A percentile compares a stretch with the other conserved stretches of the same genome.
Evolutionary conservation across 2,888 invertebrate genomes (phyloP).

Genomic region (Acleris laterana): DNA sequence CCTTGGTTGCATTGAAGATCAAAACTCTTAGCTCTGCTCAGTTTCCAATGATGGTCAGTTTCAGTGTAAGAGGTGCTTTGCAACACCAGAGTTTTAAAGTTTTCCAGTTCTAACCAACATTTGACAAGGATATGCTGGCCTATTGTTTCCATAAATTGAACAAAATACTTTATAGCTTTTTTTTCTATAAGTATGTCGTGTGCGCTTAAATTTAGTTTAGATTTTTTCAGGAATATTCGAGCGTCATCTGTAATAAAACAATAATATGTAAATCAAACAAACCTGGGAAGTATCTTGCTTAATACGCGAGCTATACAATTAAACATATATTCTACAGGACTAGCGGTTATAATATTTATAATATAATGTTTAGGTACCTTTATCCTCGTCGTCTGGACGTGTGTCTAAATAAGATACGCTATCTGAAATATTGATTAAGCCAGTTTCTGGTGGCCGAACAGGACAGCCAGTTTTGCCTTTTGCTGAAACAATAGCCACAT

Average conservation of each 20-base stretch:
- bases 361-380: constrained; percentile 56
- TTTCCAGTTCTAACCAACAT: constrained; percentile 91
- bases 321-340: constrained; percentile 1
- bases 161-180: constrained; percentile 91
- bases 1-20: constrained; percentile 60
- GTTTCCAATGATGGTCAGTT: constrained; percentile 52
- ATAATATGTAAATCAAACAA: neutral
- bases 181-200: constrained; percentile 91
- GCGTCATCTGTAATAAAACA: constrained; percentile 61
- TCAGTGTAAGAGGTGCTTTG: constrained; percentile 21
- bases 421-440: constrained; percentile 47
- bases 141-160: constrained; percentile 93
- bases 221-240: constrained; percentile 77
- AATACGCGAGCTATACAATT: neutral
- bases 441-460: constrained; percentile 75
- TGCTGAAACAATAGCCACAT: constrained; percentile 58
- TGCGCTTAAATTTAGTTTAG: constrained; percentile 89
- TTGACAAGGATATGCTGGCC: constrained; percentile 87
- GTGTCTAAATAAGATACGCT: constrained; percentile 55
- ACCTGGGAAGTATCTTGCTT: neutral
- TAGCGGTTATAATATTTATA: neutral
- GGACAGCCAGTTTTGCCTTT: constrained; percentile 81
- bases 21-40: constrained; percentile 68
- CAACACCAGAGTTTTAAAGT: constrained; percentile 74
- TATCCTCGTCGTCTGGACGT: constrained; percentile 58